These are phyloP conservation scores for Enteromius radiatus DNA, from an alignment of 2,797 vertebrate species.

Conservation along the genomic window DNA sequence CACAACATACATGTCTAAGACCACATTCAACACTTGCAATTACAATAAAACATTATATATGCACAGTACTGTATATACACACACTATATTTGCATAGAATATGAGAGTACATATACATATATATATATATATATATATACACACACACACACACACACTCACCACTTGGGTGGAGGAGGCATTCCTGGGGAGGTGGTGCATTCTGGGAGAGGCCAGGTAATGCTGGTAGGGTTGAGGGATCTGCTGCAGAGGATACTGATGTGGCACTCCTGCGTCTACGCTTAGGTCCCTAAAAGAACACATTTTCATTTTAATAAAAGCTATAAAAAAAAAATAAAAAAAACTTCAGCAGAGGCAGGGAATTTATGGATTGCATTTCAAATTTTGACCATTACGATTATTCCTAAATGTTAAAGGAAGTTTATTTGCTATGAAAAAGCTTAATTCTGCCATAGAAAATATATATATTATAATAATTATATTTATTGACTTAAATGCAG, in stretches of 20 bases:
- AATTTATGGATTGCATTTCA: background rate
- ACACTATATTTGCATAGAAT: background rate
- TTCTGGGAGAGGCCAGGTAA: slow-evolving; percentile 92
- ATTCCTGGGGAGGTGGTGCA: slow-evolving; percentile 96
- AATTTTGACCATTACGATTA: too few species aligned
- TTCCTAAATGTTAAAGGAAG: background rate
- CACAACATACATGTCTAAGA: background rate
- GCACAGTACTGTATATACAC: background rate
- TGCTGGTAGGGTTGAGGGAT: slow-evolving; percentile 98
- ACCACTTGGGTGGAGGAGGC: slow-evolving; percentile 96
- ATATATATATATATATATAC: background rate
- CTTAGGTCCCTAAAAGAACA: slow-evolving; percentile 89
- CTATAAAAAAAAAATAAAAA: background rate
- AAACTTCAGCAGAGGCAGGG: background rate
- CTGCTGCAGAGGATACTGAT: slow-evolving; percentile 94
- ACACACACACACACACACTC: slow-evolving; percentile 69
- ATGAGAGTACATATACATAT: background rate
- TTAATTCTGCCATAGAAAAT: background rate
- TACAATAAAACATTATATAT: background rate
- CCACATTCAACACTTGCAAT: background rate
- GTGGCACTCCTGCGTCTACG: slow-evolving; percentile 89
- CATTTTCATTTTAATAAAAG: background rate
- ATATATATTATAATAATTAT: too few species aligned
- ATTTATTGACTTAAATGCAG: too few species aligned
- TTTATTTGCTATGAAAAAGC: background rate